These are phyloP conservation scores for Scrobipalpa atriplicella DNA, from an alignment of 2,888 invertebrate genomes.

Conservation along the genomic window DNA sequence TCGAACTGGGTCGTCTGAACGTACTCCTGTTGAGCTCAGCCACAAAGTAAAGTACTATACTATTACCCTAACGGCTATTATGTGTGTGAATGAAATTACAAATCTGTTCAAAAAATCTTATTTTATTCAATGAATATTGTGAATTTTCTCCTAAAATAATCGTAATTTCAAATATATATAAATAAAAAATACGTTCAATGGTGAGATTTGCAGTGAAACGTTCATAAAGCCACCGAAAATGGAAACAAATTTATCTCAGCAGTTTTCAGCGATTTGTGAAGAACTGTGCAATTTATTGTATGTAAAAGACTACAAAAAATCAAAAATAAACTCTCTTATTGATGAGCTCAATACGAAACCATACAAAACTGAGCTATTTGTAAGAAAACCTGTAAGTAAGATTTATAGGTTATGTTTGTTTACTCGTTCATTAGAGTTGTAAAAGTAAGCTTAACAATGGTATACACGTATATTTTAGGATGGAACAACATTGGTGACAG, in stretches of 20 bases:
- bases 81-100: no score
- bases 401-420: conserved; percentile 39
- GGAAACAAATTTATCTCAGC: conserved; percentile 49
- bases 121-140: no score
- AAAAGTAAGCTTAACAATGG: background rate
- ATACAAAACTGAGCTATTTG: conserved; percentile 74
- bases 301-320: conserved; percentile 69
- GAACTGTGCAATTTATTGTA: conserved; percentile 66
- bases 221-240: conserved; percentile 36
- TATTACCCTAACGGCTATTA: no score
- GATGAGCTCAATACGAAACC: conserved; percentile 85
- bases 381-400: conserved; percentile 69
- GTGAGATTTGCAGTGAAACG: background rate
- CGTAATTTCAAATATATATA: no score
- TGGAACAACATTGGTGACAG: conserved; percentile 58
- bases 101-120: no score
- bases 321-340: conserved; percentile 77
- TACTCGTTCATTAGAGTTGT: conserved; percentile 9
- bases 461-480: conserved; percentile 57
- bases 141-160: no score
- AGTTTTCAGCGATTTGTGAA: conserved; percentile 61
- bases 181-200: background rate
- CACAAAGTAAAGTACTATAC: no score
- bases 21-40: no score
- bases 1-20: no score